A percentile compares a stretch with the other conserved stretches of the same genome.
phyloP scores from a whole-genome alignment of 2,113 vertebrate genomes.

The Poecile atricapillus region DNA sequence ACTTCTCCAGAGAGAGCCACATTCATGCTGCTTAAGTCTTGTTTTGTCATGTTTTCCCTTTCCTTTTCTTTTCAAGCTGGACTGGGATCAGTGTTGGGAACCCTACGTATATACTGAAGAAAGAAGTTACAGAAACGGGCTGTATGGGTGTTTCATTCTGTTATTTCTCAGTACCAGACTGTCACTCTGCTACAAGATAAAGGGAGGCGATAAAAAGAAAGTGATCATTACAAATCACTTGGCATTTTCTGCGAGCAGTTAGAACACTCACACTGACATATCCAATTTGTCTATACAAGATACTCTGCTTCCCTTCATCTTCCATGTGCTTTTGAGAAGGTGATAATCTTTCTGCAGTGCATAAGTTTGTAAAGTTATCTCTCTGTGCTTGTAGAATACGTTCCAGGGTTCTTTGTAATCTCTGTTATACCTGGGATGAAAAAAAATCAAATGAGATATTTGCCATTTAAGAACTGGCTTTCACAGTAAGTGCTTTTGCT shows the following conservation, averaged over 20 bases:
- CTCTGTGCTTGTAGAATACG: not conserved
- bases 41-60: not conserved
- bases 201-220: not conserved
- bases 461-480: not conserved
- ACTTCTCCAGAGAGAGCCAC: not conserved
- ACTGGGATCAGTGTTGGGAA: not conserved
- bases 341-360: not conserved
- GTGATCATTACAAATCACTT: conserved; percentile 38
- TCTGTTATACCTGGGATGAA: not conserved
- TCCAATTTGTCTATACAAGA: not conserved
- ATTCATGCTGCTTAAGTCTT: not conserved
- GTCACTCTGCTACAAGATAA: not conserved
- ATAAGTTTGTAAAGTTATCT: not conserved
- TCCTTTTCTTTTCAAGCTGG: not conserved
- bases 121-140: not conserved
- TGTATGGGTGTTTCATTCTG: not conserved
- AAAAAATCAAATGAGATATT: not conserved
- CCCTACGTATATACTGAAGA: not conserved
- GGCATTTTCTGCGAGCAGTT: not conserved
- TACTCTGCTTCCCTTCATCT: not conserved
- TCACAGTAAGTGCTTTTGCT: not conserved
- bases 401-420: not conserved
- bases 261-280: not conserved
- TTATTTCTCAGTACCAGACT: not conserved
- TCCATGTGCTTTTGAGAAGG: not conserved